phyloP scores from a whole-genome alignment of 1,140 invertebrate species.

The Microplitis demolitor region DNA sequence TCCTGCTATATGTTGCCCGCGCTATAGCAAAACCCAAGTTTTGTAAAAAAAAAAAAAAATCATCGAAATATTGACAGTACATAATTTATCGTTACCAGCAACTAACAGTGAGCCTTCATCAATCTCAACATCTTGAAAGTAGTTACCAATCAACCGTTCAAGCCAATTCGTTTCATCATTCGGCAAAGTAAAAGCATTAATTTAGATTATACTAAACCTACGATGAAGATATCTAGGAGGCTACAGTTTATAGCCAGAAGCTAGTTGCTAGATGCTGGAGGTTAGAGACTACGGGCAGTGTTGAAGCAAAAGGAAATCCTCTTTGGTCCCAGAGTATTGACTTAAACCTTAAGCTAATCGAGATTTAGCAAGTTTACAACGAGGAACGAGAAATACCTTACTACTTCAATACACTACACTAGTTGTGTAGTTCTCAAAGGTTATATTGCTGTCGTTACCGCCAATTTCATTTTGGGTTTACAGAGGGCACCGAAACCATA shows the following conservation, averaged over 20 bases:
- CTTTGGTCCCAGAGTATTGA: neutral
- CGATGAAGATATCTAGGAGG: neutral
- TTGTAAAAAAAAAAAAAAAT: too few species aligned
- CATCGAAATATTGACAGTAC: neutral
- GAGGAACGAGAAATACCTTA: neutral
- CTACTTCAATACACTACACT: too few species aligned
- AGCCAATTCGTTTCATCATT: neutral
- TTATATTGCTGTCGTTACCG: neutral
- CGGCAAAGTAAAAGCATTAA: constrained; percentile 6
- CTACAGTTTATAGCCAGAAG: neutral
- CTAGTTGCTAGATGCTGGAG: neutral
- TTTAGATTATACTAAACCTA: constrained; percentile 1
- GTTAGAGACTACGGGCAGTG: neutral
- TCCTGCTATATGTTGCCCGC: too few species aligned
- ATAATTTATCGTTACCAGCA: neutral
- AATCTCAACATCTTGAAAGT: neutral
- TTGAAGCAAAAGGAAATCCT: constrained; percentile 5
- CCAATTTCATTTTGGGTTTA: neutral
- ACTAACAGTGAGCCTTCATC: too few species aligned
- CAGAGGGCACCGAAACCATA: neutral
- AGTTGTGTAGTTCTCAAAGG: neutral
- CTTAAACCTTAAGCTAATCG: constrained; percentile 9
- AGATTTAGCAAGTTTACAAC: constrained; percentile 3
- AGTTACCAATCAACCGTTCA: neutral
- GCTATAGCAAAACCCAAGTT: too few species aligned